phyloP scores from a whole-genome alignment of 1,140 invertebrate species.

The Cheumatopsyche charites region DNA sequence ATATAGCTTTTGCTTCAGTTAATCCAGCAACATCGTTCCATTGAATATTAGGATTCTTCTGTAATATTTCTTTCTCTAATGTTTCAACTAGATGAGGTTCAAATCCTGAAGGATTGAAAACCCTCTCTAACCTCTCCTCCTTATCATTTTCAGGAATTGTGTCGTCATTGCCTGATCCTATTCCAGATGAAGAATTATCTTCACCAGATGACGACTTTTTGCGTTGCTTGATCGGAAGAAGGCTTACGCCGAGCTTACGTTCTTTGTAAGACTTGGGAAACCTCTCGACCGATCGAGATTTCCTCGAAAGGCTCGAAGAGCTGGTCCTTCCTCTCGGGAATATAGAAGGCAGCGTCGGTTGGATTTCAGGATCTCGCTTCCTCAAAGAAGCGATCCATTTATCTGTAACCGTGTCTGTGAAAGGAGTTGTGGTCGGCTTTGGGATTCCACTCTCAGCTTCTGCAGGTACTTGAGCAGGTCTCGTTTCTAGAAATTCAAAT shows the following conservation, averaged over 20 bases:
- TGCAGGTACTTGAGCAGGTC: conserved; percentile 24
- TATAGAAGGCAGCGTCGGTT: conserved; percentile 69
- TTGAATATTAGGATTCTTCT: conserved; percentile 93
- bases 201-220: conserved; percentile 43
- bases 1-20: conserved; percentile 89
- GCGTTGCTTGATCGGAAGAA: conserved; percentile 47
- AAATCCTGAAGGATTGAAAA: conserved; percentile 76
- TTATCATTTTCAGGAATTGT: conserved; percentile 53
- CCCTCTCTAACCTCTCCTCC: conserved; percentile 53
- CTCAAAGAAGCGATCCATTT: conserved; percentile 67
- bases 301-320: conserved; percentile 56
- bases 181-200: conserved; percentile 41
- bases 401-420: conserved; percentile 59
- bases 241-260: conserved; percentile 48
- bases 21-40: conserved; percentile 98
- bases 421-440: conserved; percentile 52
- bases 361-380: conserved; percentile 68
- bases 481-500: conserved; percentile 37
- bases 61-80: conserved; percentile 93
- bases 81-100: conserved; percentile 82
- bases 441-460: conserved; percentile 31
- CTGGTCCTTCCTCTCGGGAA: conserved; percentile 55
- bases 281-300: conserved; percentile 64
- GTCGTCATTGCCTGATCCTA: conserved; percentile 53
- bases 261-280: conserved; percentile 53